Conservation (phyloP, 2,888 invertebrate species). For the Eristalis arbustorum region DNA sequence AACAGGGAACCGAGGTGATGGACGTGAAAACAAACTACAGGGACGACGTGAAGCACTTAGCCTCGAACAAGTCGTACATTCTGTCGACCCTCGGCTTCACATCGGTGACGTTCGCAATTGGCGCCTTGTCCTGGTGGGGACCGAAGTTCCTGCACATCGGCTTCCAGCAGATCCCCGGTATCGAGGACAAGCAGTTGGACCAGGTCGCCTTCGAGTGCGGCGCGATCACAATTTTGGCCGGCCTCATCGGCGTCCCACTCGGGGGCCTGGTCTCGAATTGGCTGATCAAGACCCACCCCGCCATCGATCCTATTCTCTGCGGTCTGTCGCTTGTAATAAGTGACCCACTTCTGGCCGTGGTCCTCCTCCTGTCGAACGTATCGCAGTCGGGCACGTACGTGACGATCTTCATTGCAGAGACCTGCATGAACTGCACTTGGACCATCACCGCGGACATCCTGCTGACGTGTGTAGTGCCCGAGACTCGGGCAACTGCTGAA, state of each 20-base stretch:
- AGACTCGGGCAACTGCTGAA: constrained; percentile 38
- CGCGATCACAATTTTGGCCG: constrained; percentile 9
- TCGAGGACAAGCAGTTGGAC: not conserved
- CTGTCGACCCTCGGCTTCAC: constrained; percentile 53
- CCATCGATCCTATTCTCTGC: constrained; percentile 49
- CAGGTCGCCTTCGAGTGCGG: constrained; percentile 9
- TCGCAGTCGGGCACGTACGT: constrained; percentile 10
- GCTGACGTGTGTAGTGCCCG: constrained; percentile 41
- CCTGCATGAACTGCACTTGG: constrained; percentile 43
- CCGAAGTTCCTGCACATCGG: constrained; percentile 38
- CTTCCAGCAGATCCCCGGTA: constrained; percentile 28
- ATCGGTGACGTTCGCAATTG: constrained; percentile 32
- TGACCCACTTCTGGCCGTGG: constrained; percentile 19
- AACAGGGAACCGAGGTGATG: not conserved
- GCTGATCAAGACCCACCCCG: constrained; percentile 16
- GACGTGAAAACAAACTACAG: not conserved
- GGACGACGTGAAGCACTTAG: not conserved
- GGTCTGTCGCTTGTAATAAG: constrained; percentile 1
- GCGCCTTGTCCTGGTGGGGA: constrained; percentile 56
- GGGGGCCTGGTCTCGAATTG: constrained; percentile 18
- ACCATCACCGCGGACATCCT: constrained; percentile 45
- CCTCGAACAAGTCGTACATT: constrained; percentile 24
- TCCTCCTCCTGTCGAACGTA: constrained; percentile 10
- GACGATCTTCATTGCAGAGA: not conserved
- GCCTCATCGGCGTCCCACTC: constrained; percentile 48